Percentiles rank a stretch among this genome's conserved stretches.
Evolutionary conservation across 2,113 vertebrate species (phyloP).

Genomic region (Calidris pygmaea): DNA sequence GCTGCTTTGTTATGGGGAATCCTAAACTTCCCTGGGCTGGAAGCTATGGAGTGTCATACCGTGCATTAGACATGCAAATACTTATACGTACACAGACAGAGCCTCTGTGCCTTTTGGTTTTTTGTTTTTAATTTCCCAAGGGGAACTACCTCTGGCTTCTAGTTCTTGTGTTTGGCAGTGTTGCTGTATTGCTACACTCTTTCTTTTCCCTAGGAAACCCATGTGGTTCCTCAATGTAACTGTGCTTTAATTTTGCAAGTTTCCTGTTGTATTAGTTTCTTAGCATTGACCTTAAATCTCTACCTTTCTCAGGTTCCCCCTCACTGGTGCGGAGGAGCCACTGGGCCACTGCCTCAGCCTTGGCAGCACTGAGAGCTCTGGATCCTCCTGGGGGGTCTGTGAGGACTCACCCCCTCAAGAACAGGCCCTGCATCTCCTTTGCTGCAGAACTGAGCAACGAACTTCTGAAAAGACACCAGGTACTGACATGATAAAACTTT

Average conservation of each 20-base stretch:
- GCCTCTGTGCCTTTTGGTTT: background rate
- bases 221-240: background rate
- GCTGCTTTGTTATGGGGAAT: background rate
- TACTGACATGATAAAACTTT: background rate
- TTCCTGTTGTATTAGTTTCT: background rate
- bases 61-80: background rate
- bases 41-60: background rate
- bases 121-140: background rate
- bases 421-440: background rate
- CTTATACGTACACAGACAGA: accelerated
- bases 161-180: background rate
- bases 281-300: background rate
- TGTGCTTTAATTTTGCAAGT: background rate
- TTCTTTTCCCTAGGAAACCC: background rate
- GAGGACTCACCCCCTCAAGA: background rate
- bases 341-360: background rate
- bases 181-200: background rate
- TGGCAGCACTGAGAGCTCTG: background rate
- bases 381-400: background rate
- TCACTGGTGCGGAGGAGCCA: background rate
- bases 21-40: background rate
- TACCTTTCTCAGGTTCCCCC: background rate
- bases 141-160: background rate
- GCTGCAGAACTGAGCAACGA: background rate
- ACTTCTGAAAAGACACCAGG: background rate